Base-by-base conservation (phyloP, 2,797 vertebrate genomes). In the Gymnopithys bicolor region DNA sequence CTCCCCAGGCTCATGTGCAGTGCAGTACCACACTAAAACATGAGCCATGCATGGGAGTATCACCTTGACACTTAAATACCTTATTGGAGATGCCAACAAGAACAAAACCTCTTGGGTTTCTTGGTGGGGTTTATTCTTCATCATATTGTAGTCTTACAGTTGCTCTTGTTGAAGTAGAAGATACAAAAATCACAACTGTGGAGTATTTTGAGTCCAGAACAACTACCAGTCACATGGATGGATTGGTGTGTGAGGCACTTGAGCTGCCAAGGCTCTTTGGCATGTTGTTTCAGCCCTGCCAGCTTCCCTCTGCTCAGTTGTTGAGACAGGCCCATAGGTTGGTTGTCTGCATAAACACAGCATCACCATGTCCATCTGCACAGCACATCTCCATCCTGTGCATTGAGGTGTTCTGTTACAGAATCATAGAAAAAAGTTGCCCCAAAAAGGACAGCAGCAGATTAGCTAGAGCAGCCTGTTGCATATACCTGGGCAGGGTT, bases 241-340 rank as follows among this genome's bases (percentile, higher is more conserved):
- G 45, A n/a, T 67, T n/a, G 25, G 10, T 0, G 0, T 1, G 5
- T 3, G 2, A 33, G 33, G 11, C 13, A 67, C 12, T 21, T 49
- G 51, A 78, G 39, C 14, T 56, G 30, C 51, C 2, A 3, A 41
- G 13, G 24, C 21, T 79, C 28, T 74, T 2, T 1, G 32, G 17
- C 51, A 28, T 43, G 43, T 69, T 2, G 1, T 62, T 80, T 85
- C 3, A 3, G 14, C 70, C 37, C 23, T 82, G 58, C 46, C 41
- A 27, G 24, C 24, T 28, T 63, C 52, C 19, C 22, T 56, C 33
- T 64, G 51, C 53, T 25, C n/a, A 39, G 1, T 0, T 2, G 37
- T 22, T 70, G 67, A 30, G 19, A 63, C 3, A 51, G 37, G 25
- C 18, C 11, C 6, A 0, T 28, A 33, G 32, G 5, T 10, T 78